These are phyloP conservation scores for Limonius californicus DNA, from an alignment of 1,140 invertebrate genomes.

Conservation along the genomic window DNA sequence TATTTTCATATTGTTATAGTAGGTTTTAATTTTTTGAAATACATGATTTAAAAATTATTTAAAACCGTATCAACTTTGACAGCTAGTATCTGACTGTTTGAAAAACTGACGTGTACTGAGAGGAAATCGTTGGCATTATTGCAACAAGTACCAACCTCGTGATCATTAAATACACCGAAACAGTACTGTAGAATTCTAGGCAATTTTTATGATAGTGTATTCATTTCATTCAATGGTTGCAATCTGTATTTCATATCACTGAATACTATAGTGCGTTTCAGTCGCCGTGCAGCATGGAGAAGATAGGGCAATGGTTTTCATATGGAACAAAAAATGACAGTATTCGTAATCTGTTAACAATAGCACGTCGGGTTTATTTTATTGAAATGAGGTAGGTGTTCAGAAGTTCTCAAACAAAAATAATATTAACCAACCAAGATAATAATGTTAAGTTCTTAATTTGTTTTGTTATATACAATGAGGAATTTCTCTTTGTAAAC, in stretches of 20 bases:
- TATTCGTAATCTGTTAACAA: no score
- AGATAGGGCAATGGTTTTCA: no score
- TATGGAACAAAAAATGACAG: not conserved
- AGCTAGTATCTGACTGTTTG: not conserved
- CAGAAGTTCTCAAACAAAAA: no score
- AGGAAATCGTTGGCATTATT: no score
- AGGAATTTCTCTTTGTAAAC: no score
- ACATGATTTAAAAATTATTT: slow-evolving; percentile 24
- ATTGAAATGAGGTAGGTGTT: not conserved
- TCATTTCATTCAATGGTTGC: no score
- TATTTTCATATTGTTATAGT: slow-evolving; percentile 54
- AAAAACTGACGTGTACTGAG: slow-evolving; percentile 33
- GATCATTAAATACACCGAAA: not conserved
- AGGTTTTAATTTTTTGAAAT: slow-evolving; percentile 14
- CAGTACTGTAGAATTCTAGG: not conserved
- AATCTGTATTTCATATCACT: not conserved
- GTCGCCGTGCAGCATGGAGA: not conserved
- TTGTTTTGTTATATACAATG: no score
- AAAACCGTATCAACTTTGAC: slow-evolving; percentile 5
- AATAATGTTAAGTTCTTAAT: no score
- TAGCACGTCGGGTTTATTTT: no score
- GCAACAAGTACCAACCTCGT: not conserved
- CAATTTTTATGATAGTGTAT: not conserved
- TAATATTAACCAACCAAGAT: no score
- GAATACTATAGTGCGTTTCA: not conserved